Evolutionary conservation across 2,797 vertebrate genomes (phyloP), one percentile per base, ranked within the genome.

Genomic region (Rhabdomys pumilio): DNA sequence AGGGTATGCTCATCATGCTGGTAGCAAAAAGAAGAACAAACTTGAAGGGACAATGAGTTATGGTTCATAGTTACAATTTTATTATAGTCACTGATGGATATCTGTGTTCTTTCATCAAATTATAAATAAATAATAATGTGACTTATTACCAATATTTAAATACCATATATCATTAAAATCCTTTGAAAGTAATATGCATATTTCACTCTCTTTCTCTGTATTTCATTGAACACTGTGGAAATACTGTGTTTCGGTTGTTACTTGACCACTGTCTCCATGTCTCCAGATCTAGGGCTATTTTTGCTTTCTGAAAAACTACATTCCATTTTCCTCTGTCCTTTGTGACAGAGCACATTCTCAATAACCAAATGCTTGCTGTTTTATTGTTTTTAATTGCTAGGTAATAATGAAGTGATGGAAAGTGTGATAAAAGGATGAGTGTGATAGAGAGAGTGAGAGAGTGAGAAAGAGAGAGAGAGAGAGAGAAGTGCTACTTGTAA

Each of bases 101-200:
- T 92, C 61, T 91, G 41, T 29, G 20, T 90, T 69, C 63, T 75
- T 63, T 75, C 15, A 47, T 84, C 77, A 63, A 0, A 75, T 55
- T 95, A 73, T n/a, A n/a, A 84, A 90, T 72, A 89, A 91, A 57
- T 76, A 41, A 44, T 6, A 87, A 79, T 3, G 26, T 61, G n/a
- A 26, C 13, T 82, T 77, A 34, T 83, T 83, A 20, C 19, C 61
- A 53, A 55, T 92, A 87, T 87, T 79, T 82, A 57, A 87, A 73
- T 76, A 72, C 5, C 41, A 53, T 29, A n/a, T 9, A 82, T 50
- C 41, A 82, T 92, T 57, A 57, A 90, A 6, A 53, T 72, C 67
- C 41, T 22, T 50, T 69, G 69, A 53, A 90, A 93, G 9, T 11
- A 83, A 55, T 79, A 41, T 73, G 19, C 1, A 77, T 82, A n/a